A percentile compares a stretch with the other conserved stretches of the same genome.
phyloP scores from a whole-genome alignment of 2,888 invertebrate species.

The Thecophora atra region DNA sequence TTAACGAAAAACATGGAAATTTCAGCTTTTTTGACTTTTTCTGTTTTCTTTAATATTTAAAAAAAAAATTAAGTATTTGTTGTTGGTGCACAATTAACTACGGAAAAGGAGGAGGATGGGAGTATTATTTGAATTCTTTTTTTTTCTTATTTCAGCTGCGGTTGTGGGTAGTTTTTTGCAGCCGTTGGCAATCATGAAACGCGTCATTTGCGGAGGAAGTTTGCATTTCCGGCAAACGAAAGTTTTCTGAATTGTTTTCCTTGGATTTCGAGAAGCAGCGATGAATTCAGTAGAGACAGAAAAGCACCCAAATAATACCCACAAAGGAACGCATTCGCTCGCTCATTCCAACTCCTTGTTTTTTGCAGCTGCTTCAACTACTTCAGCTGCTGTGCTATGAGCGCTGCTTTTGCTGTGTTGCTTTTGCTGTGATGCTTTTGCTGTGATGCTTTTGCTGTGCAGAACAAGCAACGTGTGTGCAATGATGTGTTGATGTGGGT shows the following conservation, averaged over 20 bases:
- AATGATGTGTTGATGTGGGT: constrained; percentile 16
- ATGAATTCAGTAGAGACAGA: background rate
- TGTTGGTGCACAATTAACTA: background rate
- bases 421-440: background rate
- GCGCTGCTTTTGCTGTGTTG: background rate
- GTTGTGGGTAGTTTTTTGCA: constrained; percentile 24
- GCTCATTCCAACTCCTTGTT: background rate
- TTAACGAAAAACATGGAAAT: constrained; percentile 14
- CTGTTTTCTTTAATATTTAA: background rate
- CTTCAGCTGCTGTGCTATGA: background rate
- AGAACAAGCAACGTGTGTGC: constrained; percentile 22
- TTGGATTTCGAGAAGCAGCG: constrained; percentile 4
- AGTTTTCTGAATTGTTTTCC: constrained; percentile 38
- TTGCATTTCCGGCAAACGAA: constrained; percentile 37
- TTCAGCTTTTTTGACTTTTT: background rate
- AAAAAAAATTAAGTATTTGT: background rate
- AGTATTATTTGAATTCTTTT: background rate
- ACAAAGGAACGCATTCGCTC: background rate
- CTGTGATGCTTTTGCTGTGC: background rate
- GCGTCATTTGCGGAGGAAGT: constrained; percentile 40
- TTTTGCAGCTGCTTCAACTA: background rate
- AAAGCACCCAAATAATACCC: background rate
- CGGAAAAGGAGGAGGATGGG: no score
- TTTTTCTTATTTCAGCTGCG: constrained; percentile 1
- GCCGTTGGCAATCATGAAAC: constrained; percentile 39